Evolutionary conservation across 2,888 invertebrate genomes (phyloP).

Genomic region (Mesorhabditis belari): DNA sequence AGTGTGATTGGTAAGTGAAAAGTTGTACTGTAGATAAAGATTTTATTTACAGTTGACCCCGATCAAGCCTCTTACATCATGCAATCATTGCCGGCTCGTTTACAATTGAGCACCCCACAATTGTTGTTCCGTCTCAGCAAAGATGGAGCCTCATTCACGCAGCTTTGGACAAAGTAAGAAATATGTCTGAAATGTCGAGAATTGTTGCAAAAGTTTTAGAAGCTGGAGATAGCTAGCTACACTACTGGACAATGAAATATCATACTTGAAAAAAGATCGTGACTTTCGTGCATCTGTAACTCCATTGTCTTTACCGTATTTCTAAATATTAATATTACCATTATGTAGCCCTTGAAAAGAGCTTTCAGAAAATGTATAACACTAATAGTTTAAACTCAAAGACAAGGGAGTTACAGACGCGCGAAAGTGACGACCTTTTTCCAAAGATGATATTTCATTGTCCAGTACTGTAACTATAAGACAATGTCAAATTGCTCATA

Average conservation of each 20-base stretch:
- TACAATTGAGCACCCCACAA: slow-evolving; percentile 45
- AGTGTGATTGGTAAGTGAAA: background rate
- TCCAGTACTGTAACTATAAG: too few relatives aligned
- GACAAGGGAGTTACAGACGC: too few relatives aligned
- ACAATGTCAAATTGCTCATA: too few relatives aligned
- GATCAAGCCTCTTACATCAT: slow-evolving; percentile 11
- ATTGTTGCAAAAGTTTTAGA: too few relatives aligned
- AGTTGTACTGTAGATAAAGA: background rate
- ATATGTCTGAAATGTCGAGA: slow-evolving; percentile 6
- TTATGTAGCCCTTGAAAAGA: too few relatives aligned
- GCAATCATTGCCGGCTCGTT: slow-evolving; percentile 37
- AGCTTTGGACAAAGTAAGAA: slow-evolving; percentile 39
- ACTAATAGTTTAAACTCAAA: too few relatives aligned
- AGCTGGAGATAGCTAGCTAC: background rate
- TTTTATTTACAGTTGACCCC: background rate
- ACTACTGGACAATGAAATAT: too few relatives aligned
- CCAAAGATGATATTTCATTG: too few relatives aligned
- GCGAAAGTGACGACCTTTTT: too few relatives aligned
- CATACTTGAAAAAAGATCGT: background rate
- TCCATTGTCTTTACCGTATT: too few relatives aligned
- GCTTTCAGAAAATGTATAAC: too few relatives aligned
- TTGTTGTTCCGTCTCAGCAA: slow-evolving; percentile 44
- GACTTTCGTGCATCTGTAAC: slow-evolving; percentile 2
- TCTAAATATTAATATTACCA: too few relatives aligned
- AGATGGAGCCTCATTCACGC: slow-evolving; percentile 48